Evolutionary conservation across 2,888 invertebrate genomes (phyloP).

Genomic region (Hirtodrosophila trivittata): DNA sequence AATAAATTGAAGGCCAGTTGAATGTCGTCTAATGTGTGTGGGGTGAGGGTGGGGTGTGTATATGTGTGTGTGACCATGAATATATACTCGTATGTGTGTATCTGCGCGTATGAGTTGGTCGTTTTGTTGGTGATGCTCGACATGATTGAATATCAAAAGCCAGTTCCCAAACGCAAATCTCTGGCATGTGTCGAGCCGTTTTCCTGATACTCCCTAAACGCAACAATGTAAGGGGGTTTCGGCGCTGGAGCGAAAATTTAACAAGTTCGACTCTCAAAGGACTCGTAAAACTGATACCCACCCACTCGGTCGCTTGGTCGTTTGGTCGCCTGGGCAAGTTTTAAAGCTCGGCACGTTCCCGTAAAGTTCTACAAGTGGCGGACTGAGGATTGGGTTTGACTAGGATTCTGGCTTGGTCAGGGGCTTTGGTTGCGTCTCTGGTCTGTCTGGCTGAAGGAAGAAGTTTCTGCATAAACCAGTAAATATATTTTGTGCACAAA

Average conservation of each 20-base stretch:
- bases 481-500: conserved; percentile 71
- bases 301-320: conserved; percentile 10
- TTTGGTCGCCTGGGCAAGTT: conserved; percentile 42
- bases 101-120: conserved; percentile 32
- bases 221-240: conserved; percentile 37
- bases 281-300: conserved; percentile 75
- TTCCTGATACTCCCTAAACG: conserved; percentile 14
- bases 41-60: neutral
- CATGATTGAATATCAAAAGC: conserved; percentile 78
- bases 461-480: conserved; percentile 58
- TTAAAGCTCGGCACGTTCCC: conserved; percentile 71
- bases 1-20: conserved; percentile 65
- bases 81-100: conserved; percentile 6
- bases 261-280: conserved; percentile 72
- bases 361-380: conserved; percentile 70
- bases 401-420: conserved; percentile 10
- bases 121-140: conserved; percentile 52
- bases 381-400: conserved; percentile 32
- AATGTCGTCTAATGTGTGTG: conserved; percentile 41
- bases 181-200: conserved; percentile 63
- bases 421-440: conserved; percentile 2
- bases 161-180: conserved; percentile 71
- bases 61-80: neutral
- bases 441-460: conserved; percentile 26
- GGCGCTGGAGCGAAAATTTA: conserved; percentile 54